phyloP scores from a whole-genome alignment of 64 coral and sea anemone species.

The Astreopora myriophthalma region DNA sequence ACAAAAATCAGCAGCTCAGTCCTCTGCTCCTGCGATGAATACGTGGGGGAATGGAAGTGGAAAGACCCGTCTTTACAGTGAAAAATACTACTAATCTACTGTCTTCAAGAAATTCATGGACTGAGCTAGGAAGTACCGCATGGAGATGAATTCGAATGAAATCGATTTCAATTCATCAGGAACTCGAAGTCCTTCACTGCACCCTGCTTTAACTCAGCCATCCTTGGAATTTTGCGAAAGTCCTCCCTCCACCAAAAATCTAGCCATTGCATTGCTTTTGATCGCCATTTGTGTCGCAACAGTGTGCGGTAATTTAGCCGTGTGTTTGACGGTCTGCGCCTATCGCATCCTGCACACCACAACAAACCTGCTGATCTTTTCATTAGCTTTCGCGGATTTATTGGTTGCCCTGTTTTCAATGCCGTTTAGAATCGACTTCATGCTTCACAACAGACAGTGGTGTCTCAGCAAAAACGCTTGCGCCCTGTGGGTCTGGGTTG shows the following conservation, averaged over 20 bases:
- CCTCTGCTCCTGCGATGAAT: background rate
- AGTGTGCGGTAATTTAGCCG: conserved; percentile 64
- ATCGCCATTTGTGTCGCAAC: conserved; percentile 56
- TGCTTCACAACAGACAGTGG: conserved; percentile 64
- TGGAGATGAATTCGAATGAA: background rate
- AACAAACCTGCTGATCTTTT: conserved; percentile 78
- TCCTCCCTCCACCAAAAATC: conserved; percentile 57
- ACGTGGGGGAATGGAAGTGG: background rate
- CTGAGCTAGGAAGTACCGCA: background rate
- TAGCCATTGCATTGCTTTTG: conserved; percentile 34
- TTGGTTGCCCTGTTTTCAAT: conserved; percentile 80
- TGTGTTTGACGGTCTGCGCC: conserved; percentile 57
- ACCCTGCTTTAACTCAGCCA: background rate
- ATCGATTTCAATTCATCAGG: background rate
- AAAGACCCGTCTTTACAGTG: background rate
- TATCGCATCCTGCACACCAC: conserved; percentile 66
- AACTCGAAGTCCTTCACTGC: background rate
- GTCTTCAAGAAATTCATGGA: too few species aligned
- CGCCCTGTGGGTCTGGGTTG: conserved; percentile 86
- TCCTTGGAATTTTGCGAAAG: background rate
- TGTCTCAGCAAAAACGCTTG: conserved; percentile 55
- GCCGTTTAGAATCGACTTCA: conserved; percentile 73
- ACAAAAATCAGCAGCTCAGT: background rate
- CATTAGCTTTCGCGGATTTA: conserved; percentile 78
- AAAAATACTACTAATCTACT: too few species aligned